Percentiles rank a stretch among this genome's conserved stretches.
phyloP scores from a whole-genome alignment of 1,140 invertebrate species.

The Spodoptera litura region DNA sequence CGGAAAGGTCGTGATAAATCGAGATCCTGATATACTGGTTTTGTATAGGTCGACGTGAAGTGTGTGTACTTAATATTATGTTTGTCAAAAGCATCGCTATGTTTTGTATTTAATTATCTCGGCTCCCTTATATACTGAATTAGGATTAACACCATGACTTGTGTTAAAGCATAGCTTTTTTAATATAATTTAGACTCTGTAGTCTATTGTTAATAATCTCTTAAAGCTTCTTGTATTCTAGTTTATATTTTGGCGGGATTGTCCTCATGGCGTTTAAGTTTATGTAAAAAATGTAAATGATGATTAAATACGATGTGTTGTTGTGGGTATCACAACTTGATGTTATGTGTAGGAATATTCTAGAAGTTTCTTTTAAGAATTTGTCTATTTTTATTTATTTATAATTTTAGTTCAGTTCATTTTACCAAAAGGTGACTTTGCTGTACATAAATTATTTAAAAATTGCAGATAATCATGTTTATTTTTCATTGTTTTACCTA shows the following conservation, averaged over 20 bases:
- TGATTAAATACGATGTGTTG: constrained; percentile 13
- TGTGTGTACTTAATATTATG: too few relatives aligned
- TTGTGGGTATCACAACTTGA: background rate
- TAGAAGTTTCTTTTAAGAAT: background rate
- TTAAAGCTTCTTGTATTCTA: constrained; percentile 23
- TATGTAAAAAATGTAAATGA: constrained; percentile 41
- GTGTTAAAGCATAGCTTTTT: constrained; percentile 43
- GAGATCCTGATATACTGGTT: too few relatives aligned
- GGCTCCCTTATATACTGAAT: background rate
- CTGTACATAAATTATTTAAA: too few relatives aligned
- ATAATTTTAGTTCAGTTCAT: too few relatives aligned
- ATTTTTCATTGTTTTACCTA: too few relatives aligned
- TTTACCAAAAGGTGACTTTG: too few relatives aligned
- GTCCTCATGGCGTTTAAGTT: background rate
- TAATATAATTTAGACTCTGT: constrained; percentile 39
- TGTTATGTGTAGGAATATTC: constrained; percentile 4
- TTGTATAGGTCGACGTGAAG: too few relatives aligned
- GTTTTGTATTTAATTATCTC: background rate
- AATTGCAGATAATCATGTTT: too few relatives aligned
- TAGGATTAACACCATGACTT: background rate
- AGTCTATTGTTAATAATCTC: constrained; percentile 40
- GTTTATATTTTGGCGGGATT: constrained; percentile 21
- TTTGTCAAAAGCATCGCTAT: background rate
- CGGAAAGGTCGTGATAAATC: too few relatives aligned
- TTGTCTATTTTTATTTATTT: too few relatives aligned